Conservation (phyloP, 2,888 invertebrate species). For the Tetragonula carbonaria region DNA sequence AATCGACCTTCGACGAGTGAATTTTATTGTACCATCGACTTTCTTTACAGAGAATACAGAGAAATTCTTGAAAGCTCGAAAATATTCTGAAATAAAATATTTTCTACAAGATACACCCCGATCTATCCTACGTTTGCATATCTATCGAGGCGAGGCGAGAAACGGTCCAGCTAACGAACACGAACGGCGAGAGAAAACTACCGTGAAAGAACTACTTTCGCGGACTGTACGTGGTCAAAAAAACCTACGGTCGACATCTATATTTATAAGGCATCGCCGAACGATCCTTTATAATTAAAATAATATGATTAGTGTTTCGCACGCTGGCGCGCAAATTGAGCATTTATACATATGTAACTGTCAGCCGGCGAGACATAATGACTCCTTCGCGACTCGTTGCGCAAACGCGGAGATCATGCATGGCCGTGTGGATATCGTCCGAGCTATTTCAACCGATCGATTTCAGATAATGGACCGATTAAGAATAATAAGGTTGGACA, state of each 20-base stretch:
- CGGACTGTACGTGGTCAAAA: slow-evolving; percentile 63
- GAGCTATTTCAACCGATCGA: slow-evolving; percentile 54
- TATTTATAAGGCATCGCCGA: slow-evolving; percentile 68
- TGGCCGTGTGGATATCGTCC: slow-evolving; percentile 51
- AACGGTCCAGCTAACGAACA: background rate
- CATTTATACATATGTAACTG: slow-evolving; percentile 73
- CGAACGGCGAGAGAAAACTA: background rate
- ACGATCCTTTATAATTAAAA: slow-evolving; percentile 72
- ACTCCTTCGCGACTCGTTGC: slow-evolving; percentile 61
- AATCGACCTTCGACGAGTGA: too few relatives aligned
- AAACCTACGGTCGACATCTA: slow-evolving; percentile 66
- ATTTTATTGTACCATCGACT: too few relatives aligned
- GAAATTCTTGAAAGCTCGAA: too few relatives aligned
- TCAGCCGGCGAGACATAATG: slow-evolving; percentile 67
- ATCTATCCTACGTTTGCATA: too few relatives aligned
- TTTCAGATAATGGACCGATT: slow-evolving; percentile 62
- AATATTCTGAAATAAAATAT: too few relatives aligned
- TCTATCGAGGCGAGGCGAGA: background rate
- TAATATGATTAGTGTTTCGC: slow-evolving; percentile 74
- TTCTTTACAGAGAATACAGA: too few relatives aligned
- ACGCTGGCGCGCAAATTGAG: slow-evolving; percentile 69
- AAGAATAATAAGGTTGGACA: slow-evolving; percentile 22
- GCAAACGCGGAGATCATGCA: slow-evolving; percentile 23
- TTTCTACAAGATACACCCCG: too few relatives aligned
- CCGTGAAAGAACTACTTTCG: slow-evolving; percentile 39